A percentile compares a stretch with the other conserved stretches of the same genome.
These are phyloP conservation scores for Hestina assimilis DNA, from an alignment of 1,140 invertebrate genomes.

Conservation along the genomic window DNA sequence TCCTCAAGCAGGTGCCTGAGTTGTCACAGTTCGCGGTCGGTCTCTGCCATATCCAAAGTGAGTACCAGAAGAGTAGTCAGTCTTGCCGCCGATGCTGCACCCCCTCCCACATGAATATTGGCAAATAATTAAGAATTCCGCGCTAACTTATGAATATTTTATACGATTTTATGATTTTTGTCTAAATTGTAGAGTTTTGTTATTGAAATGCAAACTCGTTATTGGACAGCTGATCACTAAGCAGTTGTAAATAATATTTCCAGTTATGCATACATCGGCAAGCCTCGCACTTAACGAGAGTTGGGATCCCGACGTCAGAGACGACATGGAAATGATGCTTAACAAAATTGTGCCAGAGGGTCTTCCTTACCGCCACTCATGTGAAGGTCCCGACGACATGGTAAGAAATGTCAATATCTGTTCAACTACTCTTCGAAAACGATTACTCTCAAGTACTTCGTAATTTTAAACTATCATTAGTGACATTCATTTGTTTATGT, in stretches of 20 bases:
- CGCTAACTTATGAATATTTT: background rate
- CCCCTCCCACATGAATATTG: slow-evolving; percentile 33
- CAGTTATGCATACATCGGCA: slow-evolving; percentile 98
- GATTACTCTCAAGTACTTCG: too few relatives aligned
- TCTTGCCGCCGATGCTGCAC: slow-evolving; percentile 59
- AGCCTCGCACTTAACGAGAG: slow-evolving; percentile 98
- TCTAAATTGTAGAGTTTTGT: background rate
- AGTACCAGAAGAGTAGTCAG: slow-evolving; percentile 75
- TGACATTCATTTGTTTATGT: slow-evolving; percentile 14
- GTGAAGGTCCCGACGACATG: slow-evolving; percentile 99
- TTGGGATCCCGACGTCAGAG: slow-evolving; percentile 97
- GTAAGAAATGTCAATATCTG: slow-evolving; percentile 79
- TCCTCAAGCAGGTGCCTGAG: slow-evolving; percentile 94
- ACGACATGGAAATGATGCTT: slow-evolving; percentile 99
- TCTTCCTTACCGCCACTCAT: slow-evolving; percentile 95
- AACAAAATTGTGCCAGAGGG: slow-evolving; percentile 99
- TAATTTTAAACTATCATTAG: background rate
- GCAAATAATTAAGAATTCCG: slow-evolving; percentile 1
- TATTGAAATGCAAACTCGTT: background rate
- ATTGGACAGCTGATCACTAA: slow-evolving; percentile 47
- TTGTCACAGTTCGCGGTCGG: slow-evolving; percentile 95
- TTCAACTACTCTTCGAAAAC: too few relatives aligned
- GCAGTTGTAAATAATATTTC: slow-evolving; percentile 67
- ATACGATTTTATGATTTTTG: background rate
- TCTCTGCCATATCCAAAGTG: slow-evolving; percentile 97